A percentile compares a stretch with the other conserved stretches of the same genome.
phyloP scores from a whole-genome alignment of 2,113 vertebrate genomes.

The Anolis sagrei region DNA sequence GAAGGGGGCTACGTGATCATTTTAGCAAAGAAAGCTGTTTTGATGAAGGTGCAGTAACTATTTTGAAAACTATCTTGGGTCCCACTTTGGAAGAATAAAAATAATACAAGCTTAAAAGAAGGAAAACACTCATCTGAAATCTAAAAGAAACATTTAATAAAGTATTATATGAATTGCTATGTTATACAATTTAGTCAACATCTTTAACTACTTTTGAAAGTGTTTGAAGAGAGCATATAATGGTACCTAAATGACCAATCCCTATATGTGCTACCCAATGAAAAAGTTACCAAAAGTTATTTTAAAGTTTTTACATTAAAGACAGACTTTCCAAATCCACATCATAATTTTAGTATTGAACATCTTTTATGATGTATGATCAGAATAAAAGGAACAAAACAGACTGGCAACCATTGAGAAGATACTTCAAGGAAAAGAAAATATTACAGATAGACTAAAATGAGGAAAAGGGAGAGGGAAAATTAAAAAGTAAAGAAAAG shows the following conservation, averaged over 20 bases:
- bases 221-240: constrained; percentile 43
- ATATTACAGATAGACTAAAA: no score
- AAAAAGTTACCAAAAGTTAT: constrained; percentile 30
- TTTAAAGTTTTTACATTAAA: background rate
- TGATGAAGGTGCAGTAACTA: background rate
- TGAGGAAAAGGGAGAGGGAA: no score
- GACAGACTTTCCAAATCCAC: background rate
- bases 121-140: constrained; percentile 23
- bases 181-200: constrained; percentile 50
- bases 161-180: constrained; percentile 52
- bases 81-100: no score
- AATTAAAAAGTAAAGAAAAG: no score
- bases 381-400: no score
- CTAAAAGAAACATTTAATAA: constrained; percentile 29
- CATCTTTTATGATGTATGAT: no score
- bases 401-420: no score
- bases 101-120: background rate
- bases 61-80: background rate
- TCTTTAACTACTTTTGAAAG: constrained; percentile 14
- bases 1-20: background rate
- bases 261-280: constrained; percentile 64
- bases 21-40: background rate
- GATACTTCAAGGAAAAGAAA: no score
- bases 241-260: constrained; percentile 56
- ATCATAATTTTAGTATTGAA: constrained; percentile 46